Evolutionary conservation across 2,888 invertebrate species (phyloP).

Genomic region (Drosophila flavopinicola): DNA sequence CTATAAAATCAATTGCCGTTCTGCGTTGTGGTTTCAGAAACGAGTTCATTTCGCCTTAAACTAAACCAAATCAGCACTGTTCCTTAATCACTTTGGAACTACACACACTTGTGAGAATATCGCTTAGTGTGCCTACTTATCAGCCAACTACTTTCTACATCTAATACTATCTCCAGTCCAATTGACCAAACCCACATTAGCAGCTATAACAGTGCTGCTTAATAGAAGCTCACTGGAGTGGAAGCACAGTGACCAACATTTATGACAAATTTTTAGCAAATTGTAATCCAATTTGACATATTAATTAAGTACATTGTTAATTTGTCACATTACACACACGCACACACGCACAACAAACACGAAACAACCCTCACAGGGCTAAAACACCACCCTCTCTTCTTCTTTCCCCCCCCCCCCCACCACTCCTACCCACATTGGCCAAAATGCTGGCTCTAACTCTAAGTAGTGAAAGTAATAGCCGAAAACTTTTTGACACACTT

Average conservation of each 20-base stretch:
- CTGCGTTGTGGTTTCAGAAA: too few relatives aligned
- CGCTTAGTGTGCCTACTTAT: too few relatives aligned
- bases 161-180: background rate
- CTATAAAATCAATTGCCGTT: too few relatives aligned
- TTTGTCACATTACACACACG: constrained; percentile 70
- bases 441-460: constrained; percentile 40
- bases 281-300: constrained; percentile 76
- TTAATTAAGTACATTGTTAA: constrained; percentile 78
- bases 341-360: constrained; percentile 10
- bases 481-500: constrained; percentile 79
- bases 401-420: too few relatives aligned
- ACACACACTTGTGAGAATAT: background rate
- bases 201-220: constrained; percentile 13
- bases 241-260: constrained; percentile 44
- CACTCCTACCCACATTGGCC: constrained; percentile 10
- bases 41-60: too few relatives aligned
- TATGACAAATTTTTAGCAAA: constrained; percentile 77
- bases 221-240: constrained; percentile 20
- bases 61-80: too few relatives aligned
- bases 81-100: background rate
- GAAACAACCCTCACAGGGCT: constrained; percentile 36
- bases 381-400: constrained; percentile 22
- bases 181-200: background rate
- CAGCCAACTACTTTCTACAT: background rate
- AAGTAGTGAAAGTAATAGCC: constrained; percentile 78